Conservation (phyloP, 2,113 vertebrate genomes). For the Equus przewalskii region DNA sequence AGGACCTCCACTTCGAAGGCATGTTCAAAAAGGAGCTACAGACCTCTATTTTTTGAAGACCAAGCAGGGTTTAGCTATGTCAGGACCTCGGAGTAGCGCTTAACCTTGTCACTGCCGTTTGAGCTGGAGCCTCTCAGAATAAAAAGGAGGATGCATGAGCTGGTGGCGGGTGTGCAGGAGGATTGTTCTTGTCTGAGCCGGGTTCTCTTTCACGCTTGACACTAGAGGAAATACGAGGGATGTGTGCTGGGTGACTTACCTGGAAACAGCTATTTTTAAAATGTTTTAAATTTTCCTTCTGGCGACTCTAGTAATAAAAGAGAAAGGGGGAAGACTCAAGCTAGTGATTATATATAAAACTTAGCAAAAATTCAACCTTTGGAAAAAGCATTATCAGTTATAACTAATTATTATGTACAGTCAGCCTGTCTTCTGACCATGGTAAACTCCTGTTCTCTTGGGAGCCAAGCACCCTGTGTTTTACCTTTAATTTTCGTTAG, state of each 20-base stretch:
- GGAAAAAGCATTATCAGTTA: slow-evolving; percentile 10
- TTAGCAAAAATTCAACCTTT: not conserved
- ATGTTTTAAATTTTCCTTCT: slow-evolving; percentile 8
- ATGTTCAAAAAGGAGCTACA: slow-evolving; percentile 98
- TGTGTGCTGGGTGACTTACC: not conserved
- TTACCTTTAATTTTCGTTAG: slow-evolving; percentile 66
- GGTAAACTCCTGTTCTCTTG: slow-evolving; percentile 61
- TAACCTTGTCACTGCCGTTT: slow-evolving; percentile 81
- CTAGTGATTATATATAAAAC: slow-evolving; percentile 39
- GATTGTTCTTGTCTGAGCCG: slow-evolving; percentile 65
- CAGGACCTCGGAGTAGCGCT: slow-evolving; percentile 61
- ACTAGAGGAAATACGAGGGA: slow-evolving; percentile 27
- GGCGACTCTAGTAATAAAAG: slow-evolving; percentile 54
- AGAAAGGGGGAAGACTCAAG: slow-evolving; percentile 47
- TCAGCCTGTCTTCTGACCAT: slow-evolving; percentile 62
- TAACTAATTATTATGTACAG: slow-evolving; percentile 1
- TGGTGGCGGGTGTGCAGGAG: slow-evolving; percentile 63
- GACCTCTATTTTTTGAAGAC: slow-evolving; percentile 95
- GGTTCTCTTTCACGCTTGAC: slow-evolving; percentile 47
- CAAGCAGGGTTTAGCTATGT: slow-evolving; percentile 37
- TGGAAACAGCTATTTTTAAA: not conserved
- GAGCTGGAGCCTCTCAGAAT: slow-evolving; percentile 84
- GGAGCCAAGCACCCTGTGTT: slow-evolving; percentile 45
- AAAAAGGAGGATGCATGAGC: slow-evolving; percentile 78
- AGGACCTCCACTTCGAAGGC: slow-evolving; percentile 97